A percentile compares a stretch with the other conserved stretches of the same genome.
Evolutionary conservation across 2,113 vertebrate genomes (phyloP).

Genomic region (Dasyprocta punctata): DNA sequence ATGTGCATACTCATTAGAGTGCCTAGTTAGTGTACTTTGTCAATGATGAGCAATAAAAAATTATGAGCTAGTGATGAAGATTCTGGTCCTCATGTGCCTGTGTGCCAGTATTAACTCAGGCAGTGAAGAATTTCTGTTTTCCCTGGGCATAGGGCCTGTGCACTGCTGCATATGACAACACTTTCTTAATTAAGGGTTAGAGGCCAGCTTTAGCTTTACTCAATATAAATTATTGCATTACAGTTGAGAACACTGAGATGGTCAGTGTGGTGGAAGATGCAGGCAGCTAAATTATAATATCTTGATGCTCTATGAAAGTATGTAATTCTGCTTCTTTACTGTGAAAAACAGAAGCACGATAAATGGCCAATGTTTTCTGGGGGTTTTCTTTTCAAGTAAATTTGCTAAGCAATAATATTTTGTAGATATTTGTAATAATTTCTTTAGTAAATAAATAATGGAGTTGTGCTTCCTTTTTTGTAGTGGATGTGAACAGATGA

Average conservation of each 20-base stretch:
- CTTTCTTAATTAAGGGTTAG: conserved; percentile 67
- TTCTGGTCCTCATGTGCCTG: conserved; percentile 52
- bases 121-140: conserved; percentile 61
- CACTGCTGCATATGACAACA: conserved; percentile 35
- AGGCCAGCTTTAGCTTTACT: conserved; percentile 61
- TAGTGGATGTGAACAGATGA: neutral
- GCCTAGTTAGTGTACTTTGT: neutral
- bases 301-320: neutral
- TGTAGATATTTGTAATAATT: neutral
- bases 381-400: neutral
- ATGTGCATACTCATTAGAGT: conserved; percentile 5
- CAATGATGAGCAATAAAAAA: conserved; percentile 35
- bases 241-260: conserved; percentile 19
- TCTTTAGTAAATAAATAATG: conserved; percentile 50
- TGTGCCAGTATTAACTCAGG: conserved; percentile 31
- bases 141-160: neutral
- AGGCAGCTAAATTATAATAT: neutral
- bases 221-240: neutral
- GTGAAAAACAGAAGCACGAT: neutral
- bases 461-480: neutral
- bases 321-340: neutral
- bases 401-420: conserved; percentile 1
- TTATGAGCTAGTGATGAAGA: conserved; percentile 54
- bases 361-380: neutral
- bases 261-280: neutral